Base-by-base conservation (phyloP, 2,797 vertebrate genomes). In the Nyctalus aviator region DNA sequence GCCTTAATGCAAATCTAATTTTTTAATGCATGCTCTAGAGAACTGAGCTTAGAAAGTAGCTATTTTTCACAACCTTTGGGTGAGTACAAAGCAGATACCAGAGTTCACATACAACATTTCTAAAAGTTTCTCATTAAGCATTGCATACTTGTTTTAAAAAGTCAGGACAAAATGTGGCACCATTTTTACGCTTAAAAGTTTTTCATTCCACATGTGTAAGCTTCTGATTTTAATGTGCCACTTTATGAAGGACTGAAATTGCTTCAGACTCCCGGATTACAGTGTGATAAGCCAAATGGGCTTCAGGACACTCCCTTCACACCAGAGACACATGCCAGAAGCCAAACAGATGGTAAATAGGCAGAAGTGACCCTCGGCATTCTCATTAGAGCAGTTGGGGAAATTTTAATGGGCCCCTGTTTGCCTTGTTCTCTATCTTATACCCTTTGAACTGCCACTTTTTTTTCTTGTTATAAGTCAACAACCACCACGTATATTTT, bases 311-410 rank as follows among this genome's bases (percentile, higher is more conserved):
- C 95, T 98, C 95, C 93, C 89, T 98, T 98, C 96, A 96, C 97
- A 97, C 97, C 25, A 84, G 96, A 98, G 96, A 96, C 95, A 95
- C 77, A 96, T 97, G 98, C 97, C 98, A 98, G 98, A 98, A 98
- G 97, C 96, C 97, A 98, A 98, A 97, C 98, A 98, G 98, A 98
- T 98, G 98, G 98, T 97, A 97, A 98, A 98, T 97, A 97, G 96
- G 97, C 97, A 98, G 97, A 98, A 97, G 98, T 98, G 97, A 98
- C 98, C 98, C 97, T 98, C 81, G n/a, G 97, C 97, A 94, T 98
- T 97, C 98, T 98, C 98, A 98, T 98, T 98, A 98, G 97, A 98
- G 98, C 98, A 97, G 97, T 98, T 97, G 97, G 97, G 97, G 92
- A 98, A 98, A 96, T 97, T 98, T 98, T 98, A 98, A 98, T 98